phyloP scores from a whole-genome alignment of 2,888 invertebrate genomes.

The Orthonevra nobilis region DNA sequence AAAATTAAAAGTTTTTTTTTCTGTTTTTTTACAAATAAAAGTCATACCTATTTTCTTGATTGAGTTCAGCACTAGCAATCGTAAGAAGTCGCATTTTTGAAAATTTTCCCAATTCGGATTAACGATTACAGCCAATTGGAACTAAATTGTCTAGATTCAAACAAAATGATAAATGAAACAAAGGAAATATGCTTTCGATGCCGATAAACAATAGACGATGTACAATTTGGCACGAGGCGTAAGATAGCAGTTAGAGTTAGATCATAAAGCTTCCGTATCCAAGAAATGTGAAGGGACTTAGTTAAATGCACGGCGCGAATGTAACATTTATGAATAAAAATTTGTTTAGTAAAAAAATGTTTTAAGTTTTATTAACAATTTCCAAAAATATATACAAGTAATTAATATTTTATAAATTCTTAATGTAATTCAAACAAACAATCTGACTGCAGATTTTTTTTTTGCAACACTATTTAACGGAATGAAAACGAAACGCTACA shows the following conservation, averaged over 20 bases:
- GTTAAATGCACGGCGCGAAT: neutral
- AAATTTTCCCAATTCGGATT: constrained; percentile 30
- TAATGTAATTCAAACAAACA: constrained; percentile 18
- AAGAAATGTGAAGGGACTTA: constrained; percentile 3
- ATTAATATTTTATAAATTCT: constrained; percentile 6
- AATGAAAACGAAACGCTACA: constrained; percentile 39
- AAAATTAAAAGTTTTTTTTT: too few relatives aligned
- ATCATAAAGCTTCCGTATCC: constrained; percentile 6
- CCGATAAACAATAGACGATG: constrained; percentile 9
- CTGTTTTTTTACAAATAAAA: constrained; percentile 21
- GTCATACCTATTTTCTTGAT: constrained; percentile 44
- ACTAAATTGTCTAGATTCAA: constrained; percentile 53
- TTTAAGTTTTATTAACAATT: constrained; percentile 45
- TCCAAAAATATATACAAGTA: constrained; percentile 40
- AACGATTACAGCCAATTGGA: constrained; percentile 48
- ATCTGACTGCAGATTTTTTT: constrained; percentile 1
- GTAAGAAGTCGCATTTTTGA: constrained; percentile 29
- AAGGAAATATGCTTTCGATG: constrained; percentile 14
- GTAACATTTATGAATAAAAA: constrained; percentile 21
- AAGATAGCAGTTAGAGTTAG: neutral
- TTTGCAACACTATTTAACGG: constrained; percentile 20
- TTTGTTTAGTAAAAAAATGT: constrained; percentile 24
- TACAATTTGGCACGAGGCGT: neutral
- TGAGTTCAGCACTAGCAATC: constrained; percentile 18
- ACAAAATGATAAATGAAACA: constrained; percentile 40